phyloP scores from a whole-genome alignment of 2,888 invertebrate species.

The Cactoblastis cactorum region DNA sequence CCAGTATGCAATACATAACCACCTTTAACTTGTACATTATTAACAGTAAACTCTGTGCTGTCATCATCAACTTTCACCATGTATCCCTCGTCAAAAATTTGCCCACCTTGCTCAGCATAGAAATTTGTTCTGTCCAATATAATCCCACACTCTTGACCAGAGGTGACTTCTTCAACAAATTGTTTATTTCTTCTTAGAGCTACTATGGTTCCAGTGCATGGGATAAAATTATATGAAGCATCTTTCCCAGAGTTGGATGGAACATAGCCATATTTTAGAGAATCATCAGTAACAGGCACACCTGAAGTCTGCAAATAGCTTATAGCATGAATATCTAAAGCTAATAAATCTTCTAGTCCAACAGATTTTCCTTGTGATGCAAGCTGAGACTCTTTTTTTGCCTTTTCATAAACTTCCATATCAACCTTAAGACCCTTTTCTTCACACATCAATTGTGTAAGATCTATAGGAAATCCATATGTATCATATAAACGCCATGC shows the following conservation, averaged over 20 bases:
- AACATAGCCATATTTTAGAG: slow-evolving; percentile 93
- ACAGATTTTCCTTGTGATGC: slow-evolving; percentile 92
- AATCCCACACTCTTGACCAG: slow-evolving; percentile 94
- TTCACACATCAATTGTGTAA: slow-evolving; percentile 98
- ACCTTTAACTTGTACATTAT: slow-evolving; percentile 95
- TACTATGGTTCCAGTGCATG: slow-evolving; percentile 87
- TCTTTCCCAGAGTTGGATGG: slow-evolving; percentile 81
- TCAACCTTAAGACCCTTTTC: slow-evolving; percentile 94
- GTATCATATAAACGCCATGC: slow-evolving; percentile 99
- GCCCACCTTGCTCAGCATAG: slow-evolving; percentile 99
- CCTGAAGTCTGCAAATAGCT: slow-evolving; percentile 90
- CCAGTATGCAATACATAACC: slow-evolving; percentile 98
- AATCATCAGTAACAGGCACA: slow-evolving; percentile 92
- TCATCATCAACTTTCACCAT: slow-evolving; percentile 90
- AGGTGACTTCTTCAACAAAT: slow-evolving; percentile 90
- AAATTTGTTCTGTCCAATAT: slow-evolving; percentile 95
- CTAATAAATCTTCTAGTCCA: slow-evolving; percentile 89
- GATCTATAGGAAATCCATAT: slow-evolving; percentile 98
- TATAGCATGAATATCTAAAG: slow-evolving; percentile 96
- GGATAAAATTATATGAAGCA: slow-evolving; percentile 87
- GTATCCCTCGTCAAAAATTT: slow-evolving; percentile 97
- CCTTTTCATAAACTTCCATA: slow-evolving; percentile 93
- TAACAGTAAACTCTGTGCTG: slow-evolving; percentile 93
- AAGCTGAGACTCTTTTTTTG: slow-evolving; percentile 93
- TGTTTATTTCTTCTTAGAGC: slow-evolving; percentile 89